Conservation (phyloP, 2,113 vertebrate genomes). For the Cichladusa arquata region DNA sequence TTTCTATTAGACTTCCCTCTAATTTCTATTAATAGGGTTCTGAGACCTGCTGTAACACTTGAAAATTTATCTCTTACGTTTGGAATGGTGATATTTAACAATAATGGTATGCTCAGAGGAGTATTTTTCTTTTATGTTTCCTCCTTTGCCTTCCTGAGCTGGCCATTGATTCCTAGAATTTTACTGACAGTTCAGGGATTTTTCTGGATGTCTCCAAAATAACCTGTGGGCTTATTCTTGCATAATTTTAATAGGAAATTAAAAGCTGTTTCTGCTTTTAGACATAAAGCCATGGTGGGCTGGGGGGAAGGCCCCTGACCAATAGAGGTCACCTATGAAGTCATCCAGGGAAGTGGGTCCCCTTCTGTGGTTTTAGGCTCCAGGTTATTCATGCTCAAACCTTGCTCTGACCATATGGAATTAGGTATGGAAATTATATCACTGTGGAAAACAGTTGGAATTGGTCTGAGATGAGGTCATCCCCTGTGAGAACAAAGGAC, state of each 20-base stretch:
- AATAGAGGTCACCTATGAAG: neutral
- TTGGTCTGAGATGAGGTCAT: neutral
- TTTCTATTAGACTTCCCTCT: conserved; percentile 50
- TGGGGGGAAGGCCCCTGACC: neutral
- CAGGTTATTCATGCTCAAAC: neutral
- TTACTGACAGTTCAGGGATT: neutral
- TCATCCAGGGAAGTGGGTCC: neutral
- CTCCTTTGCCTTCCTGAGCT: neutral
- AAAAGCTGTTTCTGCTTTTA: neutral
- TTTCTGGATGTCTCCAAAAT: neutral
- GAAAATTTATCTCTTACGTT: conserved; percentile 66
- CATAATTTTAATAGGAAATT: neutral
- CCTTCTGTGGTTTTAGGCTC: neutral
- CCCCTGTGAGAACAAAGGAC: neutral
- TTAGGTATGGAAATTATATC: neutral
- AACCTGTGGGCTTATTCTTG: neutral
- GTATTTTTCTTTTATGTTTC: conserved; percentile 19
- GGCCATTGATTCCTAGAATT: conserved; percentile 18
- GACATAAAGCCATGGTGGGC: neutral
- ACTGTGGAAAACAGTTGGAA: conserved; percentile 5
- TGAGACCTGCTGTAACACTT: conserved; percentile 39
- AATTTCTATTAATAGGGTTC: conserved; percentile 69
- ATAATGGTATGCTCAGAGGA: conserved; percentile 49
- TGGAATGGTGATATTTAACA: conserved; percentile 69
- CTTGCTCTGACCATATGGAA: neutral